Conservation (phyloP, 2,888 invertebrate genomes). For the Phoenoteleia sp. region DNA sequence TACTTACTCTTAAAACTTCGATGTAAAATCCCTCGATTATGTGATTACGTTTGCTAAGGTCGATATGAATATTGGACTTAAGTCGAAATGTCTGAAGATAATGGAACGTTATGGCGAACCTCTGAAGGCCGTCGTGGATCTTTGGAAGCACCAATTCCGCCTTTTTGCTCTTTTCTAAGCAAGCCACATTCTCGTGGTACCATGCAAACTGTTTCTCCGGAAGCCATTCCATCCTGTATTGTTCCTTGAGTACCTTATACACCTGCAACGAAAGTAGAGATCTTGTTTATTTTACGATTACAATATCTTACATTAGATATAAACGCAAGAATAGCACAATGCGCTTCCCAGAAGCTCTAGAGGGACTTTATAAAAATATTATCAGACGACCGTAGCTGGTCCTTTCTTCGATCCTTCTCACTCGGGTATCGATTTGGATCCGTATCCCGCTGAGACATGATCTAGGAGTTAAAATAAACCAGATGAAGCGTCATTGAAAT, state of each 20-base stretch:
- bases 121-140: constrained; percentile 88
- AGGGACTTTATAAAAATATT: constrained; percentile 6
- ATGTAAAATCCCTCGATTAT: constrained; percentile 85
- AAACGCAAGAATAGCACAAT: not conserved
- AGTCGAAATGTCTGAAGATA: constrained; percentile 84
- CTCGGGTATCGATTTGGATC: too few relatives aligned
- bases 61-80: constrained; percentile 86
- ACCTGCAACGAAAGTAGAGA: constrained; percentile 81
- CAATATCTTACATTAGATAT: constrained; percentile 14
- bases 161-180: constrained; percentile 87
- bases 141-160: constrained; percentile 88
- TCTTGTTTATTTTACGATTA: constrained; percentile 66
- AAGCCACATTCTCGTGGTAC: constrained; percentile 85
- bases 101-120: constrained; percentile 87
- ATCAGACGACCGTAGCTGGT: not conserved
- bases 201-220: constrained; percentile 85
- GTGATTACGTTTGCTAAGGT: constrained; percentile 86
- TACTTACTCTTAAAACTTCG: constrained; percentile 82
- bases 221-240: constrained; percentile 86
- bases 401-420: not conserved
- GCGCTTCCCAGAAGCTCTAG: constrained; percentile 8
- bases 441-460: not conserved
- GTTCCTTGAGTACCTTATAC: constrained; percentile 83
- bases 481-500: constrained; percentile 32
- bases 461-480: constrained; percentile 7